Evolutionary conservation across 2,888 invertebrate genomes (phyloP), one percentile per base, ranked within the genome.

Genomic region (Hedya salicella): DNA sequence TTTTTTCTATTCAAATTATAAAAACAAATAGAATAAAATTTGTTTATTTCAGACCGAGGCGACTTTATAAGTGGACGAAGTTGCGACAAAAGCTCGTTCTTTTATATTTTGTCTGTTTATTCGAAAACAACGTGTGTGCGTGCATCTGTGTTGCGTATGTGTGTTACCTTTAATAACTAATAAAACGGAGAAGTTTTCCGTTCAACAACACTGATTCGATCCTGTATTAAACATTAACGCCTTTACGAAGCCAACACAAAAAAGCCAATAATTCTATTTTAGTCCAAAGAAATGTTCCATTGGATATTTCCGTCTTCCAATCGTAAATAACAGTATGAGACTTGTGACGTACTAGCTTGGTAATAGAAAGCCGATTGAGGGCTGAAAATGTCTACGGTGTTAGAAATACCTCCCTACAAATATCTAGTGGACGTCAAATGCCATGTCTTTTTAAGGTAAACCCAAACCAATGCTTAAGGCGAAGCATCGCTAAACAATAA

Each of bases 261-360:
- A 54, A 50, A 50, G 57, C 21, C 42, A 57, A 44, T 25, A 8
- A 6, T 57, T 57, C 50, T 64, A 64, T 64, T 64, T 44, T 11
- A n/a, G 52, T 52, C 16, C n/a, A n/a, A 40, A 50, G 56, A 44
- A 44, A 64, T 50, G 42, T 40, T 40, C 40, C 40, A 42, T n/a
- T 32, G 14, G 32, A 44, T 64, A 59, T 64, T 50, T 57, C 63
- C 32, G 57, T 36, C 30, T 49, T 39, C n/a, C 16, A 16, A 25
- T 21, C 49, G 49, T 50, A 64, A 64, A 57, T 64, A 64, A 14
- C 46, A 32, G n/a, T 30, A 42, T 63, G 49, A 63, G 17, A 52
- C 19, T 16, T 11, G 49, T 64, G 64, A 44, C 62, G 62, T 56
- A n/a, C n/a, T n/a, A 11, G 48, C 17, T 57, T 48, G 40, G 25